phyloP scores from a whole-genome alignment of 1,140 invertebrate species.

The Orussus abietinus region DNA sequence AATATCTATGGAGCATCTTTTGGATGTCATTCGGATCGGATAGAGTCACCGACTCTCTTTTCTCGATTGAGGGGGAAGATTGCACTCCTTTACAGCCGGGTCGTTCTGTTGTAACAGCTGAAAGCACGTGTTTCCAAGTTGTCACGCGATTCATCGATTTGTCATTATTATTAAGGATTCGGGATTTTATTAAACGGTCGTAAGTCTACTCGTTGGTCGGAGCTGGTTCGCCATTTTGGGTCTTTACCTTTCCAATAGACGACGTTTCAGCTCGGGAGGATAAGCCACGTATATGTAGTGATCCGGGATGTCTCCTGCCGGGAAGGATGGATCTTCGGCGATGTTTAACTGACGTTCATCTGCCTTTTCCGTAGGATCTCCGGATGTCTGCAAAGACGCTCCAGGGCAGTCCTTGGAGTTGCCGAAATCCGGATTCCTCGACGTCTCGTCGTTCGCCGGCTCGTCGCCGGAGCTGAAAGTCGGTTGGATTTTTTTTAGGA shows the following conservation, averaged over 20 bases:
- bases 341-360: too few species aligned
- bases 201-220: slow-evolving; percentile 1
- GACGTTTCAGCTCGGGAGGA: slow-evolving; percentile 76
- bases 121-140: slow-evolving; percentile 45
- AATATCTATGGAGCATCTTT: too few species aligned
- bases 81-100: slow-evolving; percentile 57
- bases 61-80: too few species aligned
- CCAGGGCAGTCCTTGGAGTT: slow-evolving; percentile 28
- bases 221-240: slow-evolving; percentile 29
- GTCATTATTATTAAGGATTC: not conserved
- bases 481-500: too few species aligned
- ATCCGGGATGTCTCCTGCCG: slow-evolving; percentile 51
- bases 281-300: slow-evolving; percentile 84
- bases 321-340: slow-evolving; percentile 39
- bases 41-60: too few species aligned
- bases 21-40: too few species aligned
- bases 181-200: slow-evolving; percentile 3
- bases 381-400: slow-evolving; percentile 46
- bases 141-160: slow-evolving; percentile 20
- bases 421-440: slow-evolving; percentile 41
- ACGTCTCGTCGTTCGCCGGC: slow-evolving; percentile 40
- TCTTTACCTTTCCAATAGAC: slow-evolving; percentile 72
- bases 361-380: slow-evolving; percentile 50
- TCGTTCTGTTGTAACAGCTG: slow-evolving; percentile 72
- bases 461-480: slow-evolving; percentile 38